Base-by-base conservation (phyloP, 1,140 invertebrate species). In the Ooceraea biroi region DNA sequence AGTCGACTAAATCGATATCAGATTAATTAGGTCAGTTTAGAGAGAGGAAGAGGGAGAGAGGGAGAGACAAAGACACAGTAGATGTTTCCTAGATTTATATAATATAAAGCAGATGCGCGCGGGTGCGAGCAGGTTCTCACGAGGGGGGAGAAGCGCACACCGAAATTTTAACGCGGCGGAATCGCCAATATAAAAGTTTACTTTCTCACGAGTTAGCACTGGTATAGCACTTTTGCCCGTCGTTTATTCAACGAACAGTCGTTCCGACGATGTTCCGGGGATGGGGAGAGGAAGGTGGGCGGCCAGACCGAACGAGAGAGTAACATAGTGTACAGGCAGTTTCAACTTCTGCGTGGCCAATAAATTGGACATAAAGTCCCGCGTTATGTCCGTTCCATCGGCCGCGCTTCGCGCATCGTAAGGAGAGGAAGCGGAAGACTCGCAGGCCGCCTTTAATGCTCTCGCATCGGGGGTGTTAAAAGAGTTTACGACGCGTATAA, bases 311-410 rank as follows among this genome's bases (percentile, higher is more conserved):
- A 36, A 36, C 2, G 2, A 7, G 36, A 36, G 36, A 7, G 48
- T 30, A 87, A 82, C 30, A 71, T 19, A 63, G 55, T 61, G 46
- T 71, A 73, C 77, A 50, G 65, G 77, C 55, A 85, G 60, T 88
- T 88, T 82, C 71, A 83, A 52, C 50, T 61, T 85, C 27, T 60
- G 61, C 58, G 48, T 57, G 19, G 50, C 66, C 71, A 83, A 85
- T 88, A 88, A 85, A 88, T 86, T 71, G 36, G 12, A 73, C 71
- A 36, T 82, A 88, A 88, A 88, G 50, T 72, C 52, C 10, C 58
- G 41, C 25, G 36, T 85, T 76, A 85, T 27, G 44, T 73, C 44
- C 63, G 22, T 72, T 44, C 25, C 50, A 48, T 57, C 46, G 74
- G 65, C 30, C 60, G 66, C 52, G 66, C 85, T 77, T 85, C 65